Evolutionary conservation across 2,797 vertebrate species (phyloP).

Genomic region (Cyclopterus lumpus): DNA sequence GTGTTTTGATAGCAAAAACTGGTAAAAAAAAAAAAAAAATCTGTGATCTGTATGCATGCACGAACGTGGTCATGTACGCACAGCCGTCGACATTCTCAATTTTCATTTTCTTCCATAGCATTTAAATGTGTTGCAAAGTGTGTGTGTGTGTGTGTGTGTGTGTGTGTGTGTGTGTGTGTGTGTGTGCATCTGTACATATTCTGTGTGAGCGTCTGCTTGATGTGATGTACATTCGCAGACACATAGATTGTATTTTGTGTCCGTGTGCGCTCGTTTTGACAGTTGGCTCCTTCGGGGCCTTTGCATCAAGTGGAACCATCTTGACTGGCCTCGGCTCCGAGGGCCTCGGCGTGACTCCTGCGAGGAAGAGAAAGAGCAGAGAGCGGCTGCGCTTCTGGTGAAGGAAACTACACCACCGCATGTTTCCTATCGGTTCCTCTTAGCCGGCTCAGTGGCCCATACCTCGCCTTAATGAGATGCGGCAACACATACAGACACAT

Average conservation of each 20-base stretch:
- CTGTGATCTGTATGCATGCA: not conserved
- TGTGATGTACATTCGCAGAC: conserved; percentile 18
- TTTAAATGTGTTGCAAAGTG: not conserved
- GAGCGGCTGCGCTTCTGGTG: conserved; percentile 38
- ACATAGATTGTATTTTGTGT: conserved; percentile 19
- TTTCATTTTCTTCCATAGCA: not conserved
- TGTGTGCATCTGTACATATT: not conserved
- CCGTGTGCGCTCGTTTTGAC: conserved; percentile 43
- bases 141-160: not conserved
- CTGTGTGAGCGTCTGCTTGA: not conserved
- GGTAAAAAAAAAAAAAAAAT: not conserved
- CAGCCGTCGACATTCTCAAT: not conserved
- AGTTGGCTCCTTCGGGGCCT: conserved; percentile 46
- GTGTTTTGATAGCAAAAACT: not conserved
- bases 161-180: not conserved
- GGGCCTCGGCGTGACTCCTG: conserved; percentile 46
- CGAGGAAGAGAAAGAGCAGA: conserved; percentile 46
- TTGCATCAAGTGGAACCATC: conserved; percentile 66
- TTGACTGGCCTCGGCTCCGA: conserved; percentile 63
- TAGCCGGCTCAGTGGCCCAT: conserved; percentile 70
- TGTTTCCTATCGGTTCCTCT: conserved; percentile 65
- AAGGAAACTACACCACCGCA: conserved; percentile 55
- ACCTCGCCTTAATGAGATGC: conserved; percentile 74
- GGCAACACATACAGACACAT: conserved; percentile 79
- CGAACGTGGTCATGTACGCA: not conserved